Conservation (phyloP, 2,113 vertebrate species). For the Rhea americana region DNA sequence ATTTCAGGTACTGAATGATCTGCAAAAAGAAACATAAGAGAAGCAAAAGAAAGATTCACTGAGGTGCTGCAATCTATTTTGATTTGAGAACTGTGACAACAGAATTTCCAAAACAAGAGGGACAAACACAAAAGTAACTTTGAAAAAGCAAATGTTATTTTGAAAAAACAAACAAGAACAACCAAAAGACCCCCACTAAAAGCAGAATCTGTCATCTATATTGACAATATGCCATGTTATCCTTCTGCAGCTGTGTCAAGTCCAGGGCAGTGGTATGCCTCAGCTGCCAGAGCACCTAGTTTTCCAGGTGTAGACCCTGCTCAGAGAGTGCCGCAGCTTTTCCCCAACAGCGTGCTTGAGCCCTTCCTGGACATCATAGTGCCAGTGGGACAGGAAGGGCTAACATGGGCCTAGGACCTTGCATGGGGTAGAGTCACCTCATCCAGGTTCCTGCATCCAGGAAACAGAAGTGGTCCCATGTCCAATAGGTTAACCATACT, state of each 20-base stretch:
- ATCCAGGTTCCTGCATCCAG: neutral
- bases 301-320: neutral
- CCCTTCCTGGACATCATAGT: neutral
- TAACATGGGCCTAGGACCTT: neutral
- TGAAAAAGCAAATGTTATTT: neutral
- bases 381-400: neutral
- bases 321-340: neutral
- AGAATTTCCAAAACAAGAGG: neutral
- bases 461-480: neutral
- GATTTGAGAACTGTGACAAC: neutral
- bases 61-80: conserved; percentile 15
- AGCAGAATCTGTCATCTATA: neutral
- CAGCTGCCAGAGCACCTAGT: neutral
- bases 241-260: neutral
- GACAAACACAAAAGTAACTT: neutral
- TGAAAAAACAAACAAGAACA: neutral
- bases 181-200: neutral
- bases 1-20: conserved; percentile 73
- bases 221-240: neutral
- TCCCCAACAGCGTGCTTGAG: neutral
- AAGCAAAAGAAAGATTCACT: conserved; percentile 37
- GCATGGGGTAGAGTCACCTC: neutral
- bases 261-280: neutral
- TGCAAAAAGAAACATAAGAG: conserved; percentile 72
- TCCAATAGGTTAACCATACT: neutral